Evolutionary conservation across 2,888 invertebrate species (phyloP).

Genomic region (Rotaria magnacalcarata): DNA sequence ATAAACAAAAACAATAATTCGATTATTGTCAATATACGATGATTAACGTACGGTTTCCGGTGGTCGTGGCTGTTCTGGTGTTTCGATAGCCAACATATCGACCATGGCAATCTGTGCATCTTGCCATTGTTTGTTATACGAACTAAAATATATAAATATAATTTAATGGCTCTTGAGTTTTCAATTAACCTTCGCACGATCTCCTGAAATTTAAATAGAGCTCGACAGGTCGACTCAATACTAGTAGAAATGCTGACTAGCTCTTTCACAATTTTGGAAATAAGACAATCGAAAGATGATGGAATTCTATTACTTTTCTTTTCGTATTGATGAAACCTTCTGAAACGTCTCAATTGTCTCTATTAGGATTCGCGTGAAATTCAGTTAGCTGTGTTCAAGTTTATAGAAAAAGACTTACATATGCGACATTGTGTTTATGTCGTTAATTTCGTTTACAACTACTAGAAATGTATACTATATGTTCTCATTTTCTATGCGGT

Average conservation of each 20-base stretch:
- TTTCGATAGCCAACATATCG: conserved; percentile 57
- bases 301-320: too few species aligned
- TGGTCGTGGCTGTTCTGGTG: conserved; percentile 57
- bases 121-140: conserved; percentile 57
- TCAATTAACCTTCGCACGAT: too few species aligned
- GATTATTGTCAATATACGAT: not conserved
- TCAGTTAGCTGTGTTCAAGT: too few species aligned
- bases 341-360: too few species aligned
- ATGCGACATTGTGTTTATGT: conserved; percentile 13
- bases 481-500: not conserved
- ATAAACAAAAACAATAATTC: conserved; percentile 38
- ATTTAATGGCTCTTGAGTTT: too few species aligned
- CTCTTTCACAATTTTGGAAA: too few species aligned
- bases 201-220: too few species aligned
- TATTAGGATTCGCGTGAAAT: too few species aligned
- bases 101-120: conserved; percentile 57
- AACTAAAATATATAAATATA: conserved; percentile 21
- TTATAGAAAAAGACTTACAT: not conserved
- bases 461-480: not conserved
- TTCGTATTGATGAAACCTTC: too few species aligned
- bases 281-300: too few species aligned
- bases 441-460: not conserved
- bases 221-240: too few species aligned
- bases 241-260: too few species aligned
- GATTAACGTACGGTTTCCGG: conserved; percentile 55